Percentiles rank a stretch among this genome's conserved stretches.
phyloP scores from a whole-genome alignment of 2,888 invertebrate species.

The Macrostomum cliftonense region DNA sequence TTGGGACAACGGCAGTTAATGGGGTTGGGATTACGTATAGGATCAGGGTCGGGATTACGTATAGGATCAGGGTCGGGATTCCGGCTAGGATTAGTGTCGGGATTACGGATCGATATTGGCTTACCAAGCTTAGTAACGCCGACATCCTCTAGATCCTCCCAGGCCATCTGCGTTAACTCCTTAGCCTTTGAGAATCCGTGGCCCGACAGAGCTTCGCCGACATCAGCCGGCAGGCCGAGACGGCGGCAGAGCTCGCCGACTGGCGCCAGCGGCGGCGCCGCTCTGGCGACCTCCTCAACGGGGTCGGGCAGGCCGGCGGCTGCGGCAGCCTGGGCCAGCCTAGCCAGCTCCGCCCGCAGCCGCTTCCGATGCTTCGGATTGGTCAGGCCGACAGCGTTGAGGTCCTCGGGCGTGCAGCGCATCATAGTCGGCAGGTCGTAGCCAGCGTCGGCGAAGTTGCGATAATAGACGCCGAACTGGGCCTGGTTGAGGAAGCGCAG shows the following conservation, averaged over 20 bases:
- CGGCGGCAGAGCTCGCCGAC: too few species aligned
- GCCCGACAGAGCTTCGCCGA: conserved; percentile 57
- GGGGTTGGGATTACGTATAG: too few species aligned
- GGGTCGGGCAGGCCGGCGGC: conserved; percentile 61
- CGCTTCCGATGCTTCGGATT: conserved; percentile 89
- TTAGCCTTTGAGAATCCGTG: conserved; percentile 84
- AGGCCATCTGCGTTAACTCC: conserved; percentile 77
- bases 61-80: too few species aligned
- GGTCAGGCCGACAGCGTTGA: conserved; percentile 58
- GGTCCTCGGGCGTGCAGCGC: conserved; percentile 87
- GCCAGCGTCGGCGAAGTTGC: conserved; percentile 46
- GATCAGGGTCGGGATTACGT: too few species aligned
- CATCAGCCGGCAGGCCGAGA: too few species aligned
- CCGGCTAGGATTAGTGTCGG: too few species aligned
- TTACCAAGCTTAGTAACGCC: conserved; percentile 42
- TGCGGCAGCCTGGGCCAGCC: conserved; percentile 40
- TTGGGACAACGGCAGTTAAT: too few species aligned
- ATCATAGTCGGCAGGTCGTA: conserved; percentile 93
- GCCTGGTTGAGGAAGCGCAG: too few species aligned
- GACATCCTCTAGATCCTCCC: conserved; percentile 97
- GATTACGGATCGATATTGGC: too few species aligned
- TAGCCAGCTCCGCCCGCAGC: conserved; percentile 83
- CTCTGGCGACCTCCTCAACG: too few species aligned
- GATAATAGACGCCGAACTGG: too few species aligned
- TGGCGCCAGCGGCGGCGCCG: too few species aligned